These are phyloP conservation scores for Lontra canadensis DNA, from an alignment of 2,113 vertebrate genomes.

Conservation along the genomic window DNA sequence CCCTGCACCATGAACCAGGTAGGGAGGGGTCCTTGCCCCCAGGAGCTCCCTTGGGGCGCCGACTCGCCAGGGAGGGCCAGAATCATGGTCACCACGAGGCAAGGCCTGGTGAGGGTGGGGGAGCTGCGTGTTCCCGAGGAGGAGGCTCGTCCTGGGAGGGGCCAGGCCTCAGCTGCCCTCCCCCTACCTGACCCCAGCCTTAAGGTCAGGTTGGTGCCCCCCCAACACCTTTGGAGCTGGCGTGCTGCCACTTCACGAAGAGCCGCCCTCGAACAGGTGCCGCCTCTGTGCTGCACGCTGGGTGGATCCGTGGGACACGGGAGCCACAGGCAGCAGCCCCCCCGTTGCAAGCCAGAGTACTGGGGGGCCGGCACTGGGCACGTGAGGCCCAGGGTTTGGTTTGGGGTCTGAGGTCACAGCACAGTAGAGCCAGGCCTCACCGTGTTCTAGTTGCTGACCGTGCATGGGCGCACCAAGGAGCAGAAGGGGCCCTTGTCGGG, in stretches of 20 bases:
- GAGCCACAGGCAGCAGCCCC: too few species aligned
- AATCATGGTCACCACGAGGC: fast-evolving
- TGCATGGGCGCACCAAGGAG: constrained; percentile 97
- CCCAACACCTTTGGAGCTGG: neutral
- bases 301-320: neutral
- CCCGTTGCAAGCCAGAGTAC: too few species aligned
- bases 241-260: neutral
- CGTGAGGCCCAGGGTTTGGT: too few species aligned
- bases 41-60: neutral
- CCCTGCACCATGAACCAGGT: neutral
- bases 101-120: neutral
- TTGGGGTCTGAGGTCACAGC: neutral
- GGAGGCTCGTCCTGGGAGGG: neutral
- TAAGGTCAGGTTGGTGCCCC: neutral
- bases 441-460: constrained; percentile 90
- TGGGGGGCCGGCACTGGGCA: neutral
- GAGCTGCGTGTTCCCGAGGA: fast-evolving
- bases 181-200: neutral
- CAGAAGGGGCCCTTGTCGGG: constrained; percentile 96
- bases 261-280: neutral
- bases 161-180: neutral
- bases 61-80: neutral
- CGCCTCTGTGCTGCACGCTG: neutral
- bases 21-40: neutral
- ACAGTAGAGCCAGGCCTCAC: neutral